Evolutionary conservation across 1,140 invertebrate genomes (phyloP).

Genomic region (Drosophila tristis): DNA sequence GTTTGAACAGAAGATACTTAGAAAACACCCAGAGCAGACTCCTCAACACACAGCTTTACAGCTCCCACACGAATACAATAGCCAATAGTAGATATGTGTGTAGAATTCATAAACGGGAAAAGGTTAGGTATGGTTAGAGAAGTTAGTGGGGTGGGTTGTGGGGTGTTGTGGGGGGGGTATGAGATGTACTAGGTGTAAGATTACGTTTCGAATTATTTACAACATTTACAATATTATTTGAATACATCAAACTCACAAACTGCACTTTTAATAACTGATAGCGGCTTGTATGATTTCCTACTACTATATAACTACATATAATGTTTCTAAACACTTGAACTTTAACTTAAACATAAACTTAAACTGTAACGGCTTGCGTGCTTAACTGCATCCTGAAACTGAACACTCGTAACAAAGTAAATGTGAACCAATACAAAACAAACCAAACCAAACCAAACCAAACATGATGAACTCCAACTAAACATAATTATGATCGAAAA

Average conservation of each 20-base stretch:
- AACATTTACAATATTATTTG: slow-evolving; percentile 24
- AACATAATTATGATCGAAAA: slow-evolving; percentile 33
- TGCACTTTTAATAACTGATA: slow-evolving; percentile 61
- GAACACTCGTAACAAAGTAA: slow-evolving; percentile 59
- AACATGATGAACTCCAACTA: slow-evolving; percentile 21
- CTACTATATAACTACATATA: slow-evolving; percentile 8
- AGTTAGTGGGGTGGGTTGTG: no score
- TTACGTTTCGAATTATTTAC: slow-evolving; percentile 35
- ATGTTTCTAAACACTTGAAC: slow-evolving; percentile 24
- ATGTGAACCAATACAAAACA: slow-evolving; percentile 28
- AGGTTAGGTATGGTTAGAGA: no score
- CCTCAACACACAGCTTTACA: neutral
- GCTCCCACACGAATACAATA: no score
- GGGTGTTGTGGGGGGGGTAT: no score
- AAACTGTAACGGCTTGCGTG: slow-evolving; percentile 49
- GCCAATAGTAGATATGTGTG: no score
- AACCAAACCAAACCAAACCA: slow-evolving; percentile 28
- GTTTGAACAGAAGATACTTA: no score
- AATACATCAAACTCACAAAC: slow-evolving; percentile 61
- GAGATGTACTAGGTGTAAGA: neutral
- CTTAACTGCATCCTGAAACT: slow-evolving; percentile 50
- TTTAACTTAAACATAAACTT: no score
- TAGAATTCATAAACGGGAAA: no score
- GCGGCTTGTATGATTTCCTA: slow-evolving; percentile 21
- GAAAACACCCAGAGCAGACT: neutral